These are phyloP conservation scores for Hirudinaria manillensis DNA, from an alignment of 2,888 invertebrate species.

Conservation along the genomic window DNA sequence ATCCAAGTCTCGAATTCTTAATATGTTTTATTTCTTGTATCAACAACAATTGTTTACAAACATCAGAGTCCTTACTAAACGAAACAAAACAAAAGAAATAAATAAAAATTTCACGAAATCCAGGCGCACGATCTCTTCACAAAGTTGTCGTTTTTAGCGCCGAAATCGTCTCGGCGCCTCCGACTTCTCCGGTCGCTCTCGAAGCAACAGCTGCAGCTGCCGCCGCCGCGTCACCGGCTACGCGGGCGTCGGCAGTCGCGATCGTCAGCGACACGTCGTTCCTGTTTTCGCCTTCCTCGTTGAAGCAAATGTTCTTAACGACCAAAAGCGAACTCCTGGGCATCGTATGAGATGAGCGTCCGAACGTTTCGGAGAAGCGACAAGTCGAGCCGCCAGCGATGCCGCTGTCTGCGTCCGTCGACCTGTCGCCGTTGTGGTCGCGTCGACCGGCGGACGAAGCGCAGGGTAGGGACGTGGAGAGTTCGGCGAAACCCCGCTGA, in stretches of 20 bases:
- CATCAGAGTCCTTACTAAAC: no score
- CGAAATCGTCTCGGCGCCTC: background rate
- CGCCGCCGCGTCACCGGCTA: background rate
- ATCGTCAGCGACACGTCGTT: background rate
- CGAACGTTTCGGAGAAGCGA: background rate
- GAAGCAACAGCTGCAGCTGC: background rate
- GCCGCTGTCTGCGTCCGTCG: background rate
- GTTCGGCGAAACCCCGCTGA: no score
- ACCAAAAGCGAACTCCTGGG: no score
- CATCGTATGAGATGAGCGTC: no score
- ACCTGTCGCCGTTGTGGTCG: background rate
- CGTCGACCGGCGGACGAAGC: background rate
- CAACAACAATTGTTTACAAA: no score
- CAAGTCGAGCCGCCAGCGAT: background rate
- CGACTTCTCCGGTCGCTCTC: no score
- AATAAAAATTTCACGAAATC: background rate
- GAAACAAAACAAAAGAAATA: no score
- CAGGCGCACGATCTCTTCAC: background rate
- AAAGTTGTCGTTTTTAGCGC: background rate
- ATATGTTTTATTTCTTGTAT: no score
- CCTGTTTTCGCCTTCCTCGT: background rate
- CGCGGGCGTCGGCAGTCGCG: background rate
- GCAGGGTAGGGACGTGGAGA: no score
- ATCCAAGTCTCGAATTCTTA: no score
- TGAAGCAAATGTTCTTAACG: no score